Evolutionary conservation across 2,888 invertebrate genomes (phyloP), one percentile per base, ranked within the genome.

Genomic region (Branchipolynoe longqiensis): DNA sequence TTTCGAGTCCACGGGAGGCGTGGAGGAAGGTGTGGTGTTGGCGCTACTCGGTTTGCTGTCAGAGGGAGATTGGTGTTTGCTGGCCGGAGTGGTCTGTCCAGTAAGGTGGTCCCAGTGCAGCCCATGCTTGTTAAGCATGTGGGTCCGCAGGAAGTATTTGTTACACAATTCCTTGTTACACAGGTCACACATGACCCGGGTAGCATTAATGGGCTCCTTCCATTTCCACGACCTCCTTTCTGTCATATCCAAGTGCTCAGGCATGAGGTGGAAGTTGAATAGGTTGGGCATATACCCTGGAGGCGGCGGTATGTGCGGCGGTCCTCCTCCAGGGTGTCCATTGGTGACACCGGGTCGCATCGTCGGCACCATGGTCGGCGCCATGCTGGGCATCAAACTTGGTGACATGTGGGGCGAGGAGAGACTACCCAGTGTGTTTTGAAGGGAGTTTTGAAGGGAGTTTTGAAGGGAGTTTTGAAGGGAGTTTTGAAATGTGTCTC

Each of bases 91-190:
- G 62, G 91, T 91, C 84, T 90, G 88, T 48, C 91, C 91, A 3
- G 91, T 91, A 40, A 84, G 54, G 59, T 91, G 91, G 78, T 92
- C 92, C 8, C 91, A 91, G 69, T 90, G 86, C 73, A 93, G 92
- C 56, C 93, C 93, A 88, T 94, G 94, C 85, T 93, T 93, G 87
- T 93, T 93, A 83, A 92, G 89, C 89, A 93, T 93, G 89, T 94
- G 94, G 22, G 93, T 93, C 73, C 92, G 91, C 85, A 94, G 89
- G 88, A 93, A 94, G 88, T 94, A 94, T 87, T 93, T 94, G 89
- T 93, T 94, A 89, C 93, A 93, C 82, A 94, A 90, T 88, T 93
- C 93, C 88, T 94, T 94, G 90, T 92, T 92, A 88, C 93, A 93
- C 85, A 93, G 89, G 31, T 93, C 93, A 89, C 93, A 93, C 40